These are phyloP conservation scores for Isotomurus palustris DNA, from an alignment of 2,888 invertebrate species.

Conservation along the genomic window DNA sequence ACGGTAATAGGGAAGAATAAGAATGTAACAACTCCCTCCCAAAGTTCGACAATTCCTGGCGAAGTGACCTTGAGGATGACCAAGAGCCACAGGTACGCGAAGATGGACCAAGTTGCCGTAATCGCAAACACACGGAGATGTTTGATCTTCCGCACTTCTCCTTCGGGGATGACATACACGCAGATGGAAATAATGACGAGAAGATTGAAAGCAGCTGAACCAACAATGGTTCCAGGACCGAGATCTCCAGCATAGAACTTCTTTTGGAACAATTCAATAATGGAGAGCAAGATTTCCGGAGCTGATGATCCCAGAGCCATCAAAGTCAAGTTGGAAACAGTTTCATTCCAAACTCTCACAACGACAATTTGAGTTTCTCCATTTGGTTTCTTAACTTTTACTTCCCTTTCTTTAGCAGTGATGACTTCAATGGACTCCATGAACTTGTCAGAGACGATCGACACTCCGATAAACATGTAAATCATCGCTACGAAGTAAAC, in stretches of 20 bases:
- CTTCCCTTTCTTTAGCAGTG: slow-evolving; percentile 93
- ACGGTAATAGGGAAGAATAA: slow-evolving; percentile 95
- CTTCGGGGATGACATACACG: slow-evolving; percentile 81
- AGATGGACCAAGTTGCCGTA: slow-evolving; percentile 95
- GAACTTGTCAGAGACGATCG: slow-evolving; percentile 97
- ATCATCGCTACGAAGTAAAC: slow-evolving; percentile 84
- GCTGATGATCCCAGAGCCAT: slow-evolving; percentile 99
- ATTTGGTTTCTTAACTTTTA: slow-evolving; percentile 81
- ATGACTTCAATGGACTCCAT: slow-evolving; percentile 99
- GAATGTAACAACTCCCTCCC: slow-evolving; percentile 95
- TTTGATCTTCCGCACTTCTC: slow-evolving; percentile 87
- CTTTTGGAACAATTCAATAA: slow-evolving; percentile 95
- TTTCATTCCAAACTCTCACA: slow-evolving; percentile 96
- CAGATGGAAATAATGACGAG: slow-evolving; percentile 97
- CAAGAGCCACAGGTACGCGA: slow-evolving; percentile 98
- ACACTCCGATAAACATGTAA: slow-evolving; percentile 97
- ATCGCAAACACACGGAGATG: slow-evolving; percentile 96
- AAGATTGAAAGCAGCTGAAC: slow-evolving; percentile 96
- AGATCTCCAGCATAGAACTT: slow-evolving; percentile 93
- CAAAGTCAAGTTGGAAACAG: slow-evolving; percentile 81
- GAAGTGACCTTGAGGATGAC: slow-evolving; percentile 84
- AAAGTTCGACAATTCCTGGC: slow-evolving; percentile 85
- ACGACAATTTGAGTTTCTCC: slow-evolving; percentile 82
- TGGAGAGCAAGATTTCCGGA: slow-evolving; percentile 93
- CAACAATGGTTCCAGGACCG: slow-evolving; percentile 81